Percentiles rank a stretch among this genome's conserved stretches.
These are phyloP conservation scores for Hipposideros larvatus DNA, from an alignment of 2,797 vertebrate species.

Conservation along the genomic window DNA sequence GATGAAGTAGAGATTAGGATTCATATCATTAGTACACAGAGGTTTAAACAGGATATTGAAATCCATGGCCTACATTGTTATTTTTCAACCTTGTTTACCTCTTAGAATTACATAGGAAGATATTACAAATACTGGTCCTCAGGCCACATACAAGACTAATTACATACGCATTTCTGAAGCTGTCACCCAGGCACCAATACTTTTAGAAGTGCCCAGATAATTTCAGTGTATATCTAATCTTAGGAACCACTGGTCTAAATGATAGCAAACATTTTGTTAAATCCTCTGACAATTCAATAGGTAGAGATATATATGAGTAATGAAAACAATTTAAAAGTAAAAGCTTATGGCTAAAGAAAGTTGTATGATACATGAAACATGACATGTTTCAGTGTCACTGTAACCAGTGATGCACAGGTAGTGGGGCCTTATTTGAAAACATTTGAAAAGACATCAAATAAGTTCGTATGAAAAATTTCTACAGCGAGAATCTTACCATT, in stretches of 20 bases:
- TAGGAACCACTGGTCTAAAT: neutral
- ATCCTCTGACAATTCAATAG: slow-evolving; percentile 8
- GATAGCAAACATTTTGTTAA: slow-evolving; percentile 13
- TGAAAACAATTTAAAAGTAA: slow-evolving; percentile 40
- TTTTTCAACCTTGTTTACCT: neutral
- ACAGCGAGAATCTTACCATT: neutral
- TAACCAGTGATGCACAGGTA: neutral
- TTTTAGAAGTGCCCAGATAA: slow-evolving; percentile 25
- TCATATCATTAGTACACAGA: neutral
- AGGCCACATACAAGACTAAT: neutral
- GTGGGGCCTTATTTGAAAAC: neutral
- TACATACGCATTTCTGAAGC: neutral
- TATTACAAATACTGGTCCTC: neutral
- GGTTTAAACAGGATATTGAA: neutral
- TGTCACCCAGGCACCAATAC: neutral
- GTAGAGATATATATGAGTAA: slow-evolving; percentile 22
- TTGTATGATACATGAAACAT: neutral
- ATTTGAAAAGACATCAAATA: slow-evolving; percentile 6
- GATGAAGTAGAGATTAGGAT: neutral
- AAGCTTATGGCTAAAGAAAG: neutral
- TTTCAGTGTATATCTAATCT: neutral
- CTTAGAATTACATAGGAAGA: neutral
- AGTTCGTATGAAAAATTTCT: neutral
- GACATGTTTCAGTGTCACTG: neutral
- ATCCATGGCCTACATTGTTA: neutral